Evolutionary conservation across 2,888 invertebrate genomes (phyloP).

Genomic region (Lepidochrysops patricia): DNA sequence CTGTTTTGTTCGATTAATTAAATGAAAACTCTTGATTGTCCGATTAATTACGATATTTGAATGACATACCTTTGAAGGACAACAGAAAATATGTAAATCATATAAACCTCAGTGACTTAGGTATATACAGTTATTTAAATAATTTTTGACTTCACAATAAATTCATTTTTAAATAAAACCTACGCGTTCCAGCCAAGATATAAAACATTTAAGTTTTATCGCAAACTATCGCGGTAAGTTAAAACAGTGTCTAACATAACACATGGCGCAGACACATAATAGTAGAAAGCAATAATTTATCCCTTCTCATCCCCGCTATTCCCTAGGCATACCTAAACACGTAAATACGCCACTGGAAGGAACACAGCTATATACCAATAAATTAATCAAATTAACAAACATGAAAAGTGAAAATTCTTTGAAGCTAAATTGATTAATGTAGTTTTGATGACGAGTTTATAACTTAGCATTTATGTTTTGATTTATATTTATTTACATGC

Average conservation of each 20-base stretch:
- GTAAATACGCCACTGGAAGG: conserved; percentile 48
- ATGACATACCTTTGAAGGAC: not conserved
- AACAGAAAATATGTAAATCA: not conserved
- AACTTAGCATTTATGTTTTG: too few relatives aligned
- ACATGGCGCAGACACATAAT: conserved; percentile 68
- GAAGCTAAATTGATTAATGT: too few relatives aligned
- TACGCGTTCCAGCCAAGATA: not conserved
- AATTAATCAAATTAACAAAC: too few relatives aligned
- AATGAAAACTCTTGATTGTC: too few relatives aligned
- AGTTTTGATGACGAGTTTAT: too few relatives aligned
- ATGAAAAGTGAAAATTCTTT: not conserved
- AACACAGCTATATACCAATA: not conserved
- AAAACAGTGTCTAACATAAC: conserved; percentile 62
- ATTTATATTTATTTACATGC: too few relatives aligned
- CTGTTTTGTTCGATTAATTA: too few relatives aligned
- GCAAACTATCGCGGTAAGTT: conserved; percentile 47
- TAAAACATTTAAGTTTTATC: conserved; percentile 25
- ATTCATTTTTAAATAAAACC: not conserved
- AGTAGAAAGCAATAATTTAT: conserved; percentile 71
- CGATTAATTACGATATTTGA: too few relatives aligned
- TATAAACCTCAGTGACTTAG: too few relatives aligned
- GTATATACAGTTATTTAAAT: too few relatives aligned
- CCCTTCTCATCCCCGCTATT: conserved; percentile 68
- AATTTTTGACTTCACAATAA: not conserved
- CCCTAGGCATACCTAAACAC: conserved; percentile 50